These are phyloP conservation scores for Stenichneumon culpator DNA, from an alignment of 2,888 invertebrate species.

Conservation along the genomic window DNA sequence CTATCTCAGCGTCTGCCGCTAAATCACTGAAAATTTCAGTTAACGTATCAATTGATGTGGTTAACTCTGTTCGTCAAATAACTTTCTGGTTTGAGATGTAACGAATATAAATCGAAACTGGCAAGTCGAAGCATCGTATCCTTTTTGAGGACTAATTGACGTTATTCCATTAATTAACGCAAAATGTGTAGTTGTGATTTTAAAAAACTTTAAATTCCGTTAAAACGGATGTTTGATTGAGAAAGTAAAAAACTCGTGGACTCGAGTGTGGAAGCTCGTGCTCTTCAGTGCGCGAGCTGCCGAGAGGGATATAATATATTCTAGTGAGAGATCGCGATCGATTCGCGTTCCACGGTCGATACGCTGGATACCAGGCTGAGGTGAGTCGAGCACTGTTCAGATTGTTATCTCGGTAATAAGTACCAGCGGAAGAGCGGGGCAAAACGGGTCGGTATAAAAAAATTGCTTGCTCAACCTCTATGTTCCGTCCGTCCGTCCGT, in stretches of 20 bases:
- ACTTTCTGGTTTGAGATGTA: no score
- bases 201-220: not conserved
- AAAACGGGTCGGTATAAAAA: no score
- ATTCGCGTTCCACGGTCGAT: slow-evolving; percentile 42
- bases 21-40: no score
- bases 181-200: not conserved
- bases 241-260: not conserved
- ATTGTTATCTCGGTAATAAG: slow-evolving; percentile 8
- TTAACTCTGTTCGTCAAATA: no score
- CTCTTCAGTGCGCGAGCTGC: not conserved
- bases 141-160: no score
- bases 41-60: no score
- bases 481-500: no score
- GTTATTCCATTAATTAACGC: not conserved
- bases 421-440: not conserved
- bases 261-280: not conserved
- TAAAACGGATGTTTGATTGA: not conserved
- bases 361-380: slow-evolving; percentile 61
- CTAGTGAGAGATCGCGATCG: slow-evolving; percentile 33
- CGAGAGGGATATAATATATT: not conserved
- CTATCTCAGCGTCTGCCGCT: no score
- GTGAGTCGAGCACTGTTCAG: slow-evolving; percentile 41
- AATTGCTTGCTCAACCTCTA: no score
- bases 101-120: no score
- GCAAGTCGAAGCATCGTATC: no score